Percentiles rank a stretch among this genome's conserved stretches.
phyloP scores from a whole-genome alignment of 2,113 vertebrate genomes.

The Camarhynchus parvulus region DNA sequence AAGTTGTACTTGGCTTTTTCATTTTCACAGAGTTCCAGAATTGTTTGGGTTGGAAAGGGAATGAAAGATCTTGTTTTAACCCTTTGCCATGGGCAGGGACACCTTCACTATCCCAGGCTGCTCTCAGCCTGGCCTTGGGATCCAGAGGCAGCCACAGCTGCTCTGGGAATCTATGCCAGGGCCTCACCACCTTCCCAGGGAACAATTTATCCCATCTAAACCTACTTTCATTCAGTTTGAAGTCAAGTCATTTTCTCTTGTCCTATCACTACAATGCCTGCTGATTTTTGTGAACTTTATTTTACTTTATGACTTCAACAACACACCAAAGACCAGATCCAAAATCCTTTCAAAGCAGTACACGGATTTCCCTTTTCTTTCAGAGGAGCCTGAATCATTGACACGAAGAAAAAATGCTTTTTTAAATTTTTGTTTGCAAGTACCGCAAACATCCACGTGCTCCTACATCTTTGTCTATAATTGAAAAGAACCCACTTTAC shows the following conservation, averaged over 20 bases:
- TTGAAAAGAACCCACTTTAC: neutral
- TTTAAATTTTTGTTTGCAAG: neutral
- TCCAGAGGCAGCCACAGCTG: neutral
- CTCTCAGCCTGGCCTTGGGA: neutral
- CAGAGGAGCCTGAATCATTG: neutral
- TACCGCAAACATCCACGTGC: neutral
- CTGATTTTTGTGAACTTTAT: neutral
- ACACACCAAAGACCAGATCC: neutral
- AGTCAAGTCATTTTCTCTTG: neutral
- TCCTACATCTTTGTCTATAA: neutral
- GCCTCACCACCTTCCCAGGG: accelerated
- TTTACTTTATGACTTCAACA: neutral
- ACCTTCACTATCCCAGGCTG: neutral
- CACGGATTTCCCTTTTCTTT: neutral
- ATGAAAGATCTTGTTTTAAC: neutral
- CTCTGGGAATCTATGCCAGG: neutral
- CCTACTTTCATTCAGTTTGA: neutral
- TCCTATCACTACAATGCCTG: too few relatives aligned
- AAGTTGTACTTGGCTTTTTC: neutral
- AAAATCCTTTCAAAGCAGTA: neutral
- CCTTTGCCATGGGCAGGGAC: too few relatives aligned
- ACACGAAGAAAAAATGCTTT: neutral
- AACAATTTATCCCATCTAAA: neutral
- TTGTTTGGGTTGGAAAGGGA: neutral
- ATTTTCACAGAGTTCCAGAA: neutral